Evolutionary conservation across 2,888 invertebrate species (phyloP).

Genomic region (Eudemis profundana): DNA sequence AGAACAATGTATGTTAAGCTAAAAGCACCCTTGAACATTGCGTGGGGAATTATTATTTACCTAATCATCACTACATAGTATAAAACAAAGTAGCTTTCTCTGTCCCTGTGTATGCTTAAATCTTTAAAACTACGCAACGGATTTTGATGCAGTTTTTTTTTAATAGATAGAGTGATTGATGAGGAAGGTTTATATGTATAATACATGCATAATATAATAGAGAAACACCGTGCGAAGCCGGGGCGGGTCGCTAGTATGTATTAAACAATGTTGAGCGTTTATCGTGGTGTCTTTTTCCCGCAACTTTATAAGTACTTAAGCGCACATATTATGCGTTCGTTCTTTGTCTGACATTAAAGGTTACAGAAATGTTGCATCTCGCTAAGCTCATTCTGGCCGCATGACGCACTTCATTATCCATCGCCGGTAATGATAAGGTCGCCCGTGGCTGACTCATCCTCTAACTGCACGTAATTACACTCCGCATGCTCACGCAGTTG

Average conservation of each 20-base stretch:
- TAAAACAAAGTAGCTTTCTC: no score
- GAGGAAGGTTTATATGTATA: no score
- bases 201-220: no score
- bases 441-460: slow-evolving; percentile 38
- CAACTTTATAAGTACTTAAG: not conserved
- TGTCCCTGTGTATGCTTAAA: no score
- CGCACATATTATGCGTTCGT: not conserved
- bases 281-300: not conserved
- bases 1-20: no score
- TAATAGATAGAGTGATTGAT: no score
- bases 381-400: slow-evolving; percentile 25
- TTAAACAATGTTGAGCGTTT: not conserved
- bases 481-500: slow-evolving; percentile 22
- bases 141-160: no score
- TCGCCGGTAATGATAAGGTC: slow-evolving; percentile 41
- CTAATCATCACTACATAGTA: no score
- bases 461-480: slow-evolving; percentile 33
- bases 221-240: no score
- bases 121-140: no score
- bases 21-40: no score
- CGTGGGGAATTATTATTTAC: not conserved
- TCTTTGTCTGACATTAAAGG: slow-evolving; percentile 21
- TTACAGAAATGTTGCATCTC: slow-evolving; percentile 26
- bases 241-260: no score
- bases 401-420: slow-evolving; percentile 42